A percentile compares a stretch with the other conserved stretches of the same genome.
Conservation (phyloP, 2,113 vertebrate genomes). For the Ahaetulla prasina region DNA sequence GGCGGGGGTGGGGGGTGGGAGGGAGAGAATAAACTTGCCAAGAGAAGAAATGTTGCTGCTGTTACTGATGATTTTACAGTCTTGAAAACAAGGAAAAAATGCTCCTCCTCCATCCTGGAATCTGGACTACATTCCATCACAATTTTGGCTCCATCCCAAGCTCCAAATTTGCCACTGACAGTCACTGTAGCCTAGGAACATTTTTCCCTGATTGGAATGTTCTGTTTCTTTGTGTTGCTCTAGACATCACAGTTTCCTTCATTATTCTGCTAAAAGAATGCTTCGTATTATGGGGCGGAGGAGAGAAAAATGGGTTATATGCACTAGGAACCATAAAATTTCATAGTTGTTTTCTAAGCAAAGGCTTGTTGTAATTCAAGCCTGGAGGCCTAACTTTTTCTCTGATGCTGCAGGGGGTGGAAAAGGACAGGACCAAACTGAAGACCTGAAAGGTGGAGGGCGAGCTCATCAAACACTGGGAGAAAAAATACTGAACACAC, state of each 20-base stretch:
- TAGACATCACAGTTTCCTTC: background rate
- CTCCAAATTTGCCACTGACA: background rate
- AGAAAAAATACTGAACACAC: constrained; percentile 12
- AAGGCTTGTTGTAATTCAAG: constrained; percentile 82
- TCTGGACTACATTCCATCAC: background rate
- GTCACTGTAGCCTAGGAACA: background rate
- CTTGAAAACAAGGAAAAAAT: background rate
- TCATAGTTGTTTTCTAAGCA: constrained; percentile 89
- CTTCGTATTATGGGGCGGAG: background rate
- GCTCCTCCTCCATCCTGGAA: no score
- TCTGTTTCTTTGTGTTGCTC: background rate
- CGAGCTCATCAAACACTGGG: constrained; percentile 27
- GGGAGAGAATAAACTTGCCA: background rate
- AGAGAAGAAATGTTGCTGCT: background rate
- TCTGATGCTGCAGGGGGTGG: constrained; percentile 47
- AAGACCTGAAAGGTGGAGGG: constrained; percentile 35
- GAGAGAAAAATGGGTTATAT: background rate
- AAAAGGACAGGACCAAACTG: constrained; percentile 27
- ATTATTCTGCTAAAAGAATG: background rate
- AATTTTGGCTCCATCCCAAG: background rate
- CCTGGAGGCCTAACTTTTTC: constrained; percentile 67
- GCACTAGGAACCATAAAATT: no score
- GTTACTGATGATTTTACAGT: background rate
- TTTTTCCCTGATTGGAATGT: background rate
- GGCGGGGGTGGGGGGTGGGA: no score